Evolutionary conservation across 2,113 vertebrate species (phyloP).

Genomic region (Talpa occidentalis): DNA sequence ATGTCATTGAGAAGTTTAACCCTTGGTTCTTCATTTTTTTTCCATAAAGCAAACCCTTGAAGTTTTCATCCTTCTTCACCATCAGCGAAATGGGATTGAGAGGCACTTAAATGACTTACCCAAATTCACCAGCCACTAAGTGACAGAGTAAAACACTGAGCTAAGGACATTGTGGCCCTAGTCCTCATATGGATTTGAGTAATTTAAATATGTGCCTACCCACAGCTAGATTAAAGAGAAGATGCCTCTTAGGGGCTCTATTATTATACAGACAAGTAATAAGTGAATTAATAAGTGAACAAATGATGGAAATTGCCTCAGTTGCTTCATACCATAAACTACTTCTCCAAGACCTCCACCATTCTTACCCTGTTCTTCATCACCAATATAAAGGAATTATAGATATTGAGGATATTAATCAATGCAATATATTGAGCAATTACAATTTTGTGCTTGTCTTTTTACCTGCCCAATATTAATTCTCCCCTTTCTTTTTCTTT

Average conservation of each 20-base stretch:
- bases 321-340: neutral
- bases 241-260: neutral
- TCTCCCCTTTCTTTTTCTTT: neutral
- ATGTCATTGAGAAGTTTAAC: neutral
- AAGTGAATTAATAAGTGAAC: neutral
- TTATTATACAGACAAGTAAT: neutral
- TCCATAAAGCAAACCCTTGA: neutral
- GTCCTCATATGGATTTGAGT: neutral
- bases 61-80: neutral
- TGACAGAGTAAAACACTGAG: neutral
- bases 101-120: neutral
- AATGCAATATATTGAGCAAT: slow-evolving; percentile 10
- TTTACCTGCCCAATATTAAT: neutral
- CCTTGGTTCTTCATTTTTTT: neutral
- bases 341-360: neutral
- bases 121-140: neutral
- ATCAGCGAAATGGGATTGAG: neutral
- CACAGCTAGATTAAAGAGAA: neutral
- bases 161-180: neutral
- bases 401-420: neutral
- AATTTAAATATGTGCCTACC: neutral
- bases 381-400: neutral
- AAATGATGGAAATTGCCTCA: neutral
- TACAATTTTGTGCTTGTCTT: neutral
- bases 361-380: neutral